These are phyloP conservation scores for Corvus cornix DNA, from an alignment of 2,113 vertebrate genomes.

Conservation along the genomic window DNA sequence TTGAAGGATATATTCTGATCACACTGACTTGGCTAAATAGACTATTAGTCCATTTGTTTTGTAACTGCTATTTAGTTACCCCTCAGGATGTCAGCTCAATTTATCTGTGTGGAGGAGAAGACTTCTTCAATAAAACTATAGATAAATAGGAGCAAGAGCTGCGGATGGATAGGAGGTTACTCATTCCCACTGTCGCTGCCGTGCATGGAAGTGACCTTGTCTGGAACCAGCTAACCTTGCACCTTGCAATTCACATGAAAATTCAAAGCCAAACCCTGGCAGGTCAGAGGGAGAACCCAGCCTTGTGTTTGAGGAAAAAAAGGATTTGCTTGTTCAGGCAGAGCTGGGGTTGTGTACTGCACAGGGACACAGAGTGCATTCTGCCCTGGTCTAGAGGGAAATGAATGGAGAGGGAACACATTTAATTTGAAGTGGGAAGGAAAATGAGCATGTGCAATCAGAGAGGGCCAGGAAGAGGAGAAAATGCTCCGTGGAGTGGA, in stretches of 20 bases:
- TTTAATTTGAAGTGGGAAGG: neutral
- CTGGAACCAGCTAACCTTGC: constrained; percentile 38
- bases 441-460: neutral
- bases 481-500: neutral
- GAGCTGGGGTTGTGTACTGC: neutral
- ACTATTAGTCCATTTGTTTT: constrained; percentile 52
- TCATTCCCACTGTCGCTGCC: neutral
- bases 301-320: neutral
- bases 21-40: constrained; percentile 49
- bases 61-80: constrained; percentile 51
- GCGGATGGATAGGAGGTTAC: neutral
- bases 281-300: constrained; percentile 15
- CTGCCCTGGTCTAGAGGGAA: neutral
- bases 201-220: constrained; percentile 45
- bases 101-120: constrained; percentile 19
- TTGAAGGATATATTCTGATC: constrained; percentile 57
- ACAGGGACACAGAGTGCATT: neutral
- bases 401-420: neutral
- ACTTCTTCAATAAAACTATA: constrained; percentile 6
- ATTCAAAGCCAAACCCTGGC: constrained; percentile 43
- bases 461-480: neutral
- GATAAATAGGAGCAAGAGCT: constrained; percentile 3
- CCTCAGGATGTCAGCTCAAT: constrained; percentile 43
- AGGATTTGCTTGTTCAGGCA: neutral
- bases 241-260: constrained; percentile 23